phyloP scores from a whole-genome alignment of 2,113 vertebrate genomes.

The Dolichotis patagonum region DNA sequence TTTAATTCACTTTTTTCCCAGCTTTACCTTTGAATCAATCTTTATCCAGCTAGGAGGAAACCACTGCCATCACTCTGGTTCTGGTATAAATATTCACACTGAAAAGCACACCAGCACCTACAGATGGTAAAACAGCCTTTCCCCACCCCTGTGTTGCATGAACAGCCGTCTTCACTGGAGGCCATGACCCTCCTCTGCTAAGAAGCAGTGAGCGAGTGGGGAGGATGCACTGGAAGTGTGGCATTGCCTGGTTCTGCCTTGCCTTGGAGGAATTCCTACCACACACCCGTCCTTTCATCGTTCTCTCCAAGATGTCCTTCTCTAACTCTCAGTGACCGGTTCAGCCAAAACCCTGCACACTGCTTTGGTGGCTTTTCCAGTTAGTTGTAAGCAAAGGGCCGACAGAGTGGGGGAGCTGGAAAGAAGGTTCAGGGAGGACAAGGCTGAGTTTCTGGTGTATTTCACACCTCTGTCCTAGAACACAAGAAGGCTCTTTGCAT shows the following conservation, averaged over 20 bases:
- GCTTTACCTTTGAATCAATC: background rate
- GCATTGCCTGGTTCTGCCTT: background rate
- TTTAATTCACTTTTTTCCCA: background rate
- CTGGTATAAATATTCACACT: background rate
- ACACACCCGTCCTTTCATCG: background rate
- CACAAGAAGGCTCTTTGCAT: background rate
- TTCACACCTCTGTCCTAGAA: background rate
- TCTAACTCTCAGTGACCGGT: background rate
- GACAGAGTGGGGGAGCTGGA: background rate
- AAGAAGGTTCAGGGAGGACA: background rate
- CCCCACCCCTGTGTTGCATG: accelerated
- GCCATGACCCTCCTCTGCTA: accelerated
- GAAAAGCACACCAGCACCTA: background rate
- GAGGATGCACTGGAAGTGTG: accelerated
- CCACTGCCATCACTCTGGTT: background rate
- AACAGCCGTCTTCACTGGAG: background rate
- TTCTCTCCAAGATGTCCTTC: background rate
- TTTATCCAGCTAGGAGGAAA: background rate
- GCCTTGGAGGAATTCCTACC: background rate
- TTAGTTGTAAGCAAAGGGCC: background rate
- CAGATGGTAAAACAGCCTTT: background rate
- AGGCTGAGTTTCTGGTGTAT: background rate
- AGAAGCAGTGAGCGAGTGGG: accelerated
- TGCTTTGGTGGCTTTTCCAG: background rate
- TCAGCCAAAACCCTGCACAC: background rate